Base-by-base conservation (phyloP, 2,888 invertebrate genomes). In the Phaedon cochleariae region DNA sequence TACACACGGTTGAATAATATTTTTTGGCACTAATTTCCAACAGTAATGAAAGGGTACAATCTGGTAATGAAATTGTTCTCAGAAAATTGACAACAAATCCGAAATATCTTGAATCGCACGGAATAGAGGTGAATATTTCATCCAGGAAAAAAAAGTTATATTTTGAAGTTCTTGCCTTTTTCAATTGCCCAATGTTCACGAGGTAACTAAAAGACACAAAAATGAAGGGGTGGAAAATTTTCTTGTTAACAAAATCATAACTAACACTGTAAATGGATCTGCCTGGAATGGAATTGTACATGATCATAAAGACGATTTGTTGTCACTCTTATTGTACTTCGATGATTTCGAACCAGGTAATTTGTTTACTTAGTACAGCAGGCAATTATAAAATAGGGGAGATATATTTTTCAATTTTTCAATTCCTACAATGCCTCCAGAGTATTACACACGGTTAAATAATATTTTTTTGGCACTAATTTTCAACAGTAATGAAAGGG, bases 101-200 rank as follows among this genome's bases (percentile, higher is more conserved):
- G 45, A 63, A 49, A 37, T 34, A 41, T 45, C 54, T 67, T 53
- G 51, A 67, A 55, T 18, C 20, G n/a, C 37, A 37, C 7, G 67
- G 67, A 29, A 60, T 67, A 15, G 45, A 20, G 22, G 55, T 65
- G 31, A 29, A 60, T 41, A 65, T 45, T 41, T 31, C 54, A 21
- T 48, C 21, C 26, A 45, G 62, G 55, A 12, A 61, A 54, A 46
- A 57, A 49, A 34, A 60, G 37, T 59, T 68, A 21, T 66, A 66
- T 62, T 73, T 72, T 60, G 54, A 53, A 29, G 41, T 66, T 18
- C 51, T 41, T 54, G 57, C 65, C 22, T 65, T 15, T 65, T 65
- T 46, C 26, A 65, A 51, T 57, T 61, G 21, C 58, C 65, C 12
- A 12, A 45, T 57, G 61, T 62, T 45, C 62, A 51, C 31, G 52